A percentile compares a stretch with the other conserved stretches of the same genome.
Evolutionary conservation across 1,140 invertebrate species (phyloP).

Genomic region (Glomeris maerens): DNA sequence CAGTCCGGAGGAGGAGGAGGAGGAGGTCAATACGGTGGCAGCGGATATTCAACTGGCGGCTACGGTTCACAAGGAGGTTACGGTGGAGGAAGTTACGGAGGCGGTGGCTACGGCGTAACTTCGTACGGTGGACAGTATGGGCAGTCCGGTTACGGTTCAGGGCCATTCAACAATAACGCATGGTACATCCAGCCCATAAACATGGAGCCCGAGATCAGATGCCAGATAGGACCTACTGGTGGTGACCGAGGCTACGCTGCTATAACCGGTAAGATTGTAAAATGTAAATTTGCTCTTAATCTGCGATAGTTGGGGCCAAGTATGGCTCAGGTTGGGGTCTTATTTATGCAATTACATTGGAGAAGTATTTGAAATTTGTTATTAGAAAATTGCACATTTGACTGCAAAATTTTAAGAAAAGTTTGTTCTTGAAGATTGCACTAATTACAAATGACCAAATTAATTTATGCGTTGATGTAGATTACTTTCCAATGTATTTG

Average conservation of each 20-base stretch:
- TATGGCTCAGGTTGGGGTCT: not conserved
- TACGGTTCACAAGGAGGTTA: not conserved
- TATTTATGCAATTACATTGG: not conserved
- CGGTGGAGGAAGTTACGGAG: not conserved
- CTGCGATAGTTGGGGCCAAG: too few species aligned
- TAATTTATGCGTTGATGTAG: too few species aligned
- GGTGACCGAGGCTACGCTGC: slow-evolving; percentile 61
- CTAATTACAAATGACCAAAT: too few species aligned
- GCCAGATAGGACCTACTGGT: slow-evolving; percentile 60
- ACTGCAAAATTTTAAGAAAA: too few species aligned
- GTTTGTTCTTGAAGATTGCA: too few species aligned
- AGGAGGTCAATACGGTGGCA: not conserved
- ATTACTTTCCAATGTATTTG: too few species aligned
- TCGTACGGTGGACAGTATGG: slow-evolving; percentile 1
- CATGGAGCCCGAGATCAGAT: not conserved
- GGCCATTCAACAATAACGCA: not conserved
- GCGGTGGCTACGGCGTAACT: not conserved
- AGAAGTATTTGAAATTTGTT: too few species aligned
- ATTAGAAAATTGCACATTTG: too few species aligned
- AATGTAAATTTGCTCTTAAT: too few species aligned
- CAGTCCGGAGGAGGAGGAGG: not conserved
- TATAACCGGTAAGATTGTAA: slow-evolving; percentile 50
- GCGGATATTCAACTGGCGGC: not conserved
- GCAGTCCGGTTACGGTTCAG: slow-evolving; percentile 1
- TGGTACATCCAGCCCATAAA: not conserved